phyloP scores from a whole-genome alignment of 2,797 vertebrate species.

The Sebastes minor region DNA sequence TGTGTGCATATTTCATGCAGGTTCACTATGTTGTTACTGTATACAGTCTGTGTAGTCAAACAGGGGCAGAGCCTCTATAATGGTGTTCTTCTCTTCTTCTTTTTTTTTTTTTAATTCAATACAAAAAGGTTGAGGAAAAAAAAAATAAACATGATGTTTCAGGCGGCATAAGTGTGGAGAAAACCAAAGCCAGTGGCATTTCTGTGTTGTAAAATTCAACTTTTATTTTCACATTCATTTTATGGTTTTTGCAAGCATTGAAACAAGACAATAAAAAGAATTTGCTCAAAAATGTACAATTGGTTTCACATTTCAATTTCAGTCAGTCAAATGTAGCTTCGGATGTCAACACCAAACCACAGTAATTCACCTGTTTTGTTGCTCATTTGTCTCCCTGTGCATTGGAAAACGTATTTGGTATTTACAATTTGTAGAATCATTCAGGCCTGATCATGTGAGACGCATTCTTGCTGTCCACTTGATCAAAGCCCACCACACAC shows the following conservation, averaged over 20 bases:
- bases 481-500: slow-evolving; percentile 18
- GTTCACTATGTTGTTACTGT: slow-evolving; percentile 90
- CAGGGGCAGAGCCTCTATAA: slow-evolving; percentile 92
- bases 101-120: slow-evolving; percentile 71
- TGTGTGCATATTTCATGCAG: slow-evolving; percentile 83
- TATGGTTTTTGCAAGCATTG: slow-evolving; percentile 81
- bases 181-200: slow-evolving; percentile 85
- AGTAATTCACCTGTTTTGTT: slow-evolving; percentile 8
- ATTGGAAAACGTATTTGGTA: neutral
- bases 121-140: slow-evolving; percentile 73
- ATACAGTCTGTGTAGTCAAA: slow-evolving; percentile 88
- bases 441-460: slow-evolving; percentile 22
- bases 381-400: slow-evolving; percentile 36
- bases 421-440: slow-evolving; percentile 1
- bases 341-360: neutral
- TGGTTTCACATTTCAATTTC: slow-evolving; percentile 76
- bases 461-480: slow-evolving; percentile 17
- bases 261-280: slow-evolving; percentile 81
- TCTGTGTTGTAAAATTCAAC: slow-evolving; percentile 79
- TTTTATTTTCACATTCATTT: slow-evolving; percentile 81
- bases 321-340: slow-evolving; percentile 38
- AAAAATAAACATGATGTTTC: slow-evolving; percentile 75
- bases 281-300: slow-evolving; percentile 81
- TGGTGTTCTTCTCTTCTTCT: slow-evolving; percentile 77
- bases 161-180: slow-evolving; percentile 88